phyloP scores from a whole-genome alignment of 2,113 vertebrate genomes.

The Syrmaticus mikado region DNA sequence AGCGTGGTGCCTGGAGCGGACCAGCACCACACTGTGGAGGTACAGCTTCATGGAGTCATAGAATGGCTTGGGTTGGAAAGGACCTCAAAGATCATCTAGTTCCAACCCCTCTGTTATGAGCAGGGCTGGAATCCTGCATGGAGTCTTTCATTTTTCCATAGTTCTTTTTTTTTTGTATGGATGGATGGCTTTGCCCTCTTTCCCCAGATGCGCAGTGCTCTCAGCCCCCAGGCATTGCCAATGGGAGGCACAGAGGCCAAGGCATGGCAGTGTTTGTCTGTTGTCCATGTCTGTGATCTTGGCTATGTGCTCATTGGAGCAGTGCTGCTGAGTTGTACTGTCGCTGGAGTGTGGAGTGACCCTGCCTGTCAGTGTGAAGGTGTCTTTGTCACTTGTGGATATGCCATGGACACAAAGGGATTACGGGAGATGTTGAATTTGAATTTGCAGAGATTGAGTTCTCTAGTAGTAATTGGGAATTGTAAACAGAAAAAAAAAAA shows the following conservation, averaged over 20 bases:
- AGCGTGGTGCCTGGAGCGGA: conserved; percentile 53
- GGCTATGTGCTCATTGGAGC: not conserved
- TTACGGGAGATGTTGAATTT: not conserved
- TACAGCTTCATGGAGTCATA: not conserved
- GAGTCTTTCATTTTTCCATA: not conserved
- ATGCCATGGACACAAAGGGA: not conserved
- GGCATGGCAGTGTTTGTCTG: not conserved
- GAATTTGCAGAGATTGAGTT: not conserved
- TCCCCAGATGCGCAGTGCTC: not conserved
- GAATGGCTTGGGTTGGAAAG: too few relatives aligned
- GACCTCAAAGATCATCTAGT: too few relatives aligned
- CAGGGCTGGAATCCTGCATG: too few relatives aligned
- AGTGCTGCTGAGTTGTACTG: not conserved
- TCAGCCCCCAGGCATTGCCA: not conserved
- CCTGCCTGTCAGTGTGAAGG: conserved; percentile 45
- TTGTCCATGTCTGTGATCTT: not conserved
- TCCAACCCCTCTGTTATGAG: too few relatives aligned
- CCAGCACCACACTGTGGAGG: conserved; percentile 17
- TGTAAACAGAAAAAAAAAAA: not conserved
- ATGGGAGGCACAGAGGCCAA: not conserved
- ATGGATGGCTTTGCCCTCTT: not conserved
- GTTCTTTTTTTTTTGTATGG: not conserved
- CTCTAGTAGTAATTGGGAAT: not conserved
- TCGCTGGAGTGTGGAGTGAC: conserved; percentile 40
- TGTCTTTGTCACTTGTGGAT: not conserved